Evolutionary conservation across 2,888 invertebrate genomes (phyloP).

Genomic region (Myathropa florea): DNA sequence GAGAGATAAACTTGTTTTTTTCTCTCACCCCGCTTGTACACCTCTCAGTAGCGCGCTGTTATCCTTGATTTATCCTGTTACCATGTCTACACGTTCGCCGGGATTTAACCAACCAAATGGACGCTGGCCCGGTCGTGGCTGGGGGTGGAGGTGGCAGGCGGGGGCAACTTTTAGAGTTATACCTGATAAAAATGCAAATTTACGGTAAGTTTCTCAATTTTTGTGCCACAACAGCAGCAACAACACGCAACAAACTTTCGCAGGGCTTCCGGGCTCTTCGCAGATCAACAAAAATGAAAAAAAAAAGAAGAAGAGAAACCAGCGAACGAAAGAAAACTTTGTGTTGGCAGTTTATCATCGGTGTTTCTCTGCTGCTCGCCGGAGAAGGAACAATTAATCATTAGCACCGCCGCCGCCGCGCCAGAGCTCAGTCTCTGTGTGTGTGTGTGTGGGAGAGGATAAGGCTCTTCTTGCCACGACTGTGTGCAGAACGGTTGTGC

Average conservation of each 20-base stretch:
- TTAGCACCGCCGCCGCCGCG: background rate
- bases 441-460: background rate
- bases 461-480: background rate
- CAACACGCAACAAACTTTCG: conserved; percentile 46
- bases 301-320: background rate
- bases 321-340: conserved; percentile 47
- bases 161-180: conserved; percentile 59
- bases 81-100: conserved; percentile 63
- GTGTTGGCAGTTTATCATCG: conserved; percentile 68
- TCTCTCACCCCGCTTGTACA: background rate
- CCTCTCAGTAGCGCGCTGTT: conserved; percentile 40
- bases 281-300: background rate
- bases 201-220: conserved; percentile 67
- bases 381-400: conserved; percentile 66
- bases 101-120: background rate
- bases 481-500: background rate
- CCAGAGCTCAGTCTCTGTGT: background rate
- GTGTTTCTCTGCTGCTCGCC: conserved; percentile 20
- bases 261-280: background rate
- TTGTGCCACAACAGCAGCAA: conserved; percentile 48
- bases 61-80: conserved; percentile 70
- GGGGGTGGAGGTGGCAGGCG: background rate
- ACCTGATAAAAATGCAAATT: conserved; percentile 71
- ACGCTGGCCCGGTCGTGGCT: background rate
- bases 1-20: conserved; percentile 60